Evolutionary conservation across 2,113 vertebrate genomes (phyloP).

Genomic region (Macrotus californicus): DNA sequence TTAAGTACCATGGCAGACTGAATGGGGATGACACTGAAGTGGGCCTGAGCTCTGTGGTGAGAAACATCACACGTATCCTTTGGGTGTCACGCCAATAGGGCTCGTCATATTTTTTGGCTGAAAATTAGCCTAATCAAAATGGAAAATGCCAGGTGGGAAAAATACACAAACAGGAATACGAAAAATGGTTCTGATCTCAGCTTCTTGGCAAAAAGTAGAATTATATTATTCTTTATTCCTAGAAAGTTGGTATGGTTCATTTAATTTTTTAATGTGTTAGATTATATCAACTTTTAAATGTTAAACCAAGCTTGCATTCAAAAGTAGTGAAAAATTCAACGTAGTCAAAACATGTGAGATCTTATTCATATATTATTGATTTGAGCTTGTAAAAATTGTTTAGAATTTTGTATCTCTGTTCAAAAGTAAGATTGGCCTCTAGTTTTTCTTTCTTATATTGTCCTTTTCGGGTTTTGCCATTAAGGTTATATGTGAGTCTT

Average conservation of each 20-base stretch:
- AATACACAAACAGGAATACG: background rate
- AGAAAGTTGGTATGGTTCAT: background rate
- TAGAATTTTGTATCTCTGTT: background rate
- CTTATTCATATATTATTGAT: background rate
- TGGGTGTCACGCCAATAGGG: background rate
- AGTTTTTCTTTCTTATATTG: background rate
- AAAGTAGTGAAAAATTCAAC: background rate
- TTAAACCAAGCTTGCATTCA: background rate
- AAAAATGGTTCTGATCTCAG: background rate
- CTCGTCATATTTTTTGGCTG: background rate
- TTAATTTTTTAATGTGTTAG: background rate
- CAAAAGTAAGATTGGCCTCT: background rate
- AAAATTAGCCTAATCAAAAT: slow-evolving; percentile 5
- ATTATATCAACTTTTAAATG: background rate
- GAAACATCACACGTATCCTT: background rate
- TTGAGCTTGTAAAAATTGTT: background rate
- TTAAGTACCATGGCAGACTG: background rate
- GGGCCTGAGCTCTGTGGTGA: background rate
- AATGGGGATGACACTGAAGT: background rate
- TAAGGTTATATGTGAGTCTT: background rate
- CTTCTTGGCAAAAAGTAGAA: slow-evolving; percentile 7
- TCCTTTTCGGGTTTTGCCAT: background rate
- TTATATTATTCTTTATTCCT: background rate
- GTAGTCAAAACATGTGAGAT: background rate
- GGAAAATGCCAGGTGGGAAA: background rate